These are phyloP conservation scores for Sebastes diaconus DNA, from an alignment of 2,797 vertebrate genomes.

Conservation along the genomic window DNA sequence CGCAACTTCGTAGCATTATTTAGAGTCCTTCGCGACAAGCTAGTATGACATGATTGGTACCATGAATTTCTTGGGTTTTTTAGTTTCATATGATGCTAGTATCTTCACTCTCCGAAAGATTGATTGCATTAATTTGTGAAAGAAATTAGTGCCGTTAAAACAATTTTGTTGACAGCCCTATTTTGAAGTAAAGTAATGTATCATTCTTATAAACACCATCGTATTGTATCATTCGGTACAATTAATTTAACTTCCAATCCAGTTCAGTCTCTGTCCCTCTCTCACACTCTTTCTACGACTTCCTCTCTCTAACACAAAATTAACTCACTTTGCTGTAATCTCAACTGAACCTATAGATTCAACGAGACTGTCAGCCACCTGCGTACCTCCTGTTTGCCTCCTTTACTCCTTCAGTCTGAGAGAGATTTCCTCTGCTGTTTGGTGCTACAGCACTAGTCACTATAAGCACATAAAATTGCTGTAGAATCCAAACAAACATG, in stretches of 20 bases:
- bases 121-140: background rate
- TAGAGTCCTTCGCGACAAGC: background rate
- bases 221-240: background rate
- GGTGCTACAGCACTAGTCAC: background rate
- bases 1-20: background rate
- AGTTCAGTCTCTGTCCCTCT: background rate
- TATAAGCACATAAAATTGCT: constrained; percentile 11
- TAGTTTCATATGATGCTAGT: background rate
- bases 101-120: background rate
- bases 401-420: constrained; percentile 1
- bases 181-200: background rate
- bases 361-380: constrained; percentile 13
- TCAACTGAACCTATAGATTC: constrained; percentile 22
- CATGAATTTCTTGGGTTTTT: background rate
- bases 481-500: constrained; percentile 28
- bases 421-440: constrained; percentile 5
- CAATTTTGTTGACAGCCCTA: background rate
- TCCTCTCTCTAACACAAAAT: constrained; percentile 9
- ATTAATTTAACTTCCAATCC: background rate
- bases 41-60: background rate
- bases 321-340: constrained; percentile 17
- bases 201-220: background rate
- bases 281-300: background rate
- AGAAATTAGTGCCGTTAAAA: background rate
- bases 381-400: background rate